A percentile compares a stretch with the other conserved stretches of the same genome.
phyloP scores from a whole-genome alignment of 2,888 invertebrate species.

The Cephus pygmeus region DNA sequence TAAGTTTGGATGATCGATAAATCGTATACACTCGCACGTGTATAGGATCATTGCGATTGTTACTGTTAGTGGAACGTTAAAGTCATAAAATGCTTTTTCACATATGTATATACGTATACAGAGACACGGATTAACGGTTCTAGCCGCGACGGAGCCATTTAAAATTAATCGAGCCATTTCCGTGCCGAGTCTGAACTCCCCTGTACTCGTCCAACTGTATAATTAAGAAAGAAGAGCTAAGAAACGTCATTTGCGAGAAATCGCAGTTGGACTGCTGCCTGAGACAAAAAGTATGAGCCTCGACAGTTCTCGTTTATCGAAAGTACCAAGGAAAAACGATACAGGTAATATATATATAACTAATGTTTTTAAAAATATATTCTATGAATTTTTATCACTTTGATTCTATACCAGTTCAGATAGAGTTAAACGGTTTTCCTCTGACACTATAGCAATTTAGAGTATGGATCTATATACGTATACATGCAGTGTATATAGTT shows the following conservation, averaged over 20 bases:
- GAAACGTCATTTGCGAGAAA: neutral
- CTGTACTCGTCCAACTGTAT: neutral
- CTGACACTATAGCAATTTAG: neutral
- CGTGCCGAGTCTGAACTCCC: neutral
- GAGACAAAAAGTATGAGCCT: neutral
- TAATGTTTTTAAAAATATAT: no score
- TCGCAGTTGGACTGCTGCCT: neutral
- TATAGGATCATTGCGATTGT: neutral
- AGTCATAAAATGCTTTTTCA: neutral
- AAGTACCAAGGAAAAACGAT: neutral
- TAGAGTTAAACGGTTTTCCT: neutral
- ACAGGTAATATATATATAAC: neutral
- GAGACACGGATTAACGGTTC: neutral
- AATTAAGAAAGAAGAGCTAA: neutral
- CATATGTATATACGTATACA: neutral
- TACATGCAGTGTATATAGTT: neutral
- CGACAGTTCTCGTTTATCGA: neutral
- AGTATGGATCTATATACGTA: neutral
- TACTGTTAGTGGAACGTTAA: neutral
- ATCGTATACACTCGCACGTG: neutral
- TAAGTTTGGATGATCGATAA: neutral
- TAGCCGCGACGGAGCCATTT: neutral
- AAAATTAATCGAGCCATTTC: neutral
- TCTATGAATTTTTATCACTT: neutral
- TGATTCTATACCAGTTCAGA: neutral